Base-by-base conservation (phyloP, 2,888 invertebrate genomes). In the Hoplodrina blanda region DNA sequence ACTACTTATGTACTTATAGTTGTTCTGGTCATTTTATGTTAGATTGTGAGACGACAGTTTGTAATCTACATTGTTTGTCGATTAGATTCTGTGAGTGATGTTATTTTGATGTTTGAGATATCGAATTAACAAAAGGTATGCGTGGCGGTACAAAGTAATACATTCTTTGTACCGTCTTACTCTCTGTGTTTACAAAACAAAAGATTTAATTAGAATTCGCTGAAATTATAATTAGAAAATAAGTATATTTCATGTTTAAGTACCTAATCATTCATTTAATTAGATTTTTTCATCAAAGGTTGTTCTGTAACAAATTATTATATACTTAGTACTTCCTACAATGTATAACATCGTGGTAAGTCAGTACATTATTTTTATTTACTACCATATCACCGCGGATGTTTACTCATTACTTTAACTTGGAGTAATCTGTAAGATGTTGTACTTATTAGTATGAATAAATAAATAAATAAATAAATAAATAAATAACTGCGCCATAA, bases 1-100 rank as follows among this genome's bases (percentile, higher is more conserved):
- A 76, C 70, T 76, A 81, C 72, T 78, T 75, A 64, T 70, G 63
- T 80, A 78, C 83, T 74, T 78, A 44, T 69, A 70, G 54, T 63
- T 55, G 37, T 61, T 57, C 56, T 52, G 33, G 67, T 67, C 19
- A 56, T 54, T 70, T 62, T 41, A 33, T 74, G 55, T 63, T 20
- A 67, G 53, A 37, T 44, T 44, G 52, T 44, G 55, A 63, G 67
- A 76, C 50, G 57, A 56, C 30, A 55, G 54, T 15, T 55, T 55
- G 41, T 65, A n/a, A 49, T 56, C 25, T 33, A 19, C 11, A 20
- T 56, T 44, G 73, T 61, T 25, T 46, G 46, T 10, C 8, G 25
- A 41, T 72, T 49, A 54, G 3, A 64, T 37, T 37, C 13, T 6
- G n/a, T 25, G 4, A 33, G 5, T 2, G 56, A 4, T 41, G 19